phyloP scores from a whole-genome alignment of 2,797 vertebrate genomes.

The Protonibea diacanthus region DNA sequence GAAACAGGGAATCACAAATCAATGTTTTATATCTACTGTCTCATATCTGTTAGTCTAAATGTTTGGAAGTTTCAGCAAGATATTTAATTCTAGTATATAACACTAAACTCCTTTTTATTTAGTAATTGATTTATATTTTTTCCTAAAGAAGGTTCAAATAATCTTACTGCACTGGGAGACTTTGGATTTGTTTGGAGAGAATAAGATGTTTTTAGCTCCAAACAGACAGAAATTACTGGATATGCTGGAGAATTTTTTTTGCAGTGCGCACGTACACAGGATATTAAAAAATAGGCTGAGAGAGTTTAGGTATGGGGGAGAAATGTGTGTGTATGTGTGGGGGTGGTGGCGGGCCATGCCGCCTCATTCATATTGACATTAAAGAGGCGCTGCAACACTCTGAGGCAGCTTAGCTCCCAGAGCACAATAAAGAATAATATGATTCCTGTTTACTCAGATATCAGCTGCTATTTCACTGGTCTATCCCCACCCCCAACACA shows the following conservation, averaged over 20 bases:
- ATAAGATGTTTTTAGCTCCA: conserved; percentile 22
- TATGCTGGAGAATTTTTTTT: conserved; percentile 23
- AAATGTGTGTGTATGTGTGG: conserved; percentile 27
- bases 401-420: conserved; percentile 80
- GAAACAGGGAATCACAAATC: not conserved
- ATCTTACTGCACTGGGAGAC: not conserved
- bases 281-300: conserved; percentile 81
- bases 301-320: conserved; percentile 56
- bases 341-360: conserved; percentile 20
- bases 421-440: conserved; percentile 92
- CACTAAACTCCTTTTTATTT: not conserved
- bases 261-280: conserved; percentile 68
- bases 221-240: conserved; percentile 7
- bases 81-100: not conserved
- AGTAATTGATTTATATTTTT: not conserved
- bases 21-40: not conserved
- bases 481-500: not conserved
- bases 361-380: conserved; percentile 91
- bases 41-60: not conserved
- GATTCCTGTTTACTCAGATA: conserved; percentile 95
- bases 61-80: not conserved
- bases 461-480: conserved; percentile 90
- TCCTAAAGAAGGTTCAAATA: not conserved
- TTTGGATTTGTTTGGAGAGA: not conserved
- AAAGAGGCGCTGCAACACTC: conserved; percentile 85